Base-by-base conservation (phyloP, 2,113 vertebrate species). In the Turnix velox region DNA sequence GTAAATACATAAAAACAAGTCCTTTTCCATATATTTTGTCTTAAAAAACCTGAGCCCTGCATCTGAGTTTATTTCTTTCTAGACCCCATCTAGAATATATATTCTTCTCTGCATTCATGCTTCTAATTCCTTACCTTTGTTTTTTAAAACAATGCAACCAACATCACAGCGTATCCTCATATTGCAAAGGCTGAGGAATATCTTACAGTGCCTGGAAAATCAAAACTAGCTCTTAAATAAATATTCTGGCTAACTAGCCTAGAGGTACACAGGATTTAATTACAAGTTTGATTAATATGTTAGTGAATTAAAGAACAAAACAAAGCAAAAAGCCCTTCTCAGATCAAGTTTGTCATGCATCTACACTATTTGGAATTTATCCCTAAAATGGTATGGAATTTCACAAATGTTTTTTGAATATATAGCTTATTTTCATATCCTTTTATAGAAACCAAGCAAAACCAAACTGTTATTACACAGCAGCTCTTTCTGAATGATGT, bases 341-440 rank as follows among this genome's bases (percentile, higher is more conserved):
- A 87, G 63, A 55, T 78, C 18, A 90, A 35, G 9, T 67, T 90
- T 76, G 16, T 37, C 62, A 73, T 83, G 23, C 25, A 62, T 17
- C 27, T 52, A 55, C 17, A 39, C 7, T 48, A 28, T n/a, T 85
- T 67, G 58, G 40, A 91, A 93, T 54, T 65, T 76, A 62, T 22
- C 37, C 23, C 24, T 59, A 87, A 96, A 90, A 85, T 61, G 43
- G n/a, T 59, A 39, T n/a, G 9, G 35, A 88, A 79, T 87, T 76
- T 80, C 71, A 76, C 40, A 73, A 81, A 90, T 33, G 15, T 94
- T 96, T 96, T 69, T 94, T 40, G 92, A 94, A 92, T 6, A 75
- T 72, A 58, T 31, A 48, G 3, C 76, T 68, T 89, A 39, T 81
- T 94, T 86, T 79, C 81, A 82, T 74, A 76, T 10, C 52, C 30